Conservation (phyloP, 1,140 invertebrate genomes). For the Neelides sp. region DNA sequence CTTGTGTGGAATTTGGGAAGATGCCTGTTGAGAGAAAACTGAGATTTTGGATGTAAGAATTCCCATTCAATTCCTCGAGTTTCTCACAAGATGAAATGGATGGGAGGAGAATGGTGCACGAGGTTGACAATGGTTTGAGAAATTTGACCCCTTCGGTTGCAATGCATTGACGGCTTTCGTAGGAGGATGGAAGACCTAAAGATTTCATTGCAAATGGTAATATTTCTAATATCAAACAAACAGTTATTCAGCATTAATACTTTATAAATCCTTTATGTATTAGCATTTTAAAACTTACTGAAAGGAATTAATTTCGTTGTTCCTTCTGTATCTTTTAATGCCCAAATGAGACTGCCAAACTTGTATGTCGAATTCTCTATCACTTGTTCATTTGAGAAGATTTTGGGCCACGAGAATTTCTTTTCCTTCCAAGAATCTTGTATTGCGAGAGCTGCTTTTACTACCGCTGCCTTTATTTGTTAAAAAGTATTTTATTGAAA, state of each 20-base stretch:
- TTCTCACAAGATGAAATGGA: slow-evolving; percentile 15
- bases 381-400: neutral
- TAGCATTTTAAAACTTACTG: no score
- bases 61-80: slow-evolving; percentile 7
- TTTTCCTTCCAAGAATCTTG: no score
- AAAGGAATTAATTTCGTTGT: neutral
- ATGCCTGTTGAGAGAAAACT: neutral
- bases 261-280: no score
- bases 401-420: no score
- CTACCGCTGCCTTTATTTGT: no score
- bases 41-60: slow-evolving; percentile 7
- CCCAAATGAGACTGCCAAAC: slow-evolving; percentile 13
- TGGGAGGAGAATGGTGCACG: no score
- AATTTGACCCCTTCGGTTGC: slow-evolving; percentile 14
- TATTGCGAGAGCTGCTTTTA: no score
- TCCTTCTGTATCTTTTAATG: neutral
- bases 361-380: slow-evolving; percentile 7
- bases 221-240: no score
- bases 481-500: no score
- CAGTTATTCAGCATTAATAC: no score
- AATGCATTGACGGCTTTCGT: slow-evolving; percentile 11
- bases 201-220: no score
- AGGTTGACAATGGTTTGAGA: no score
- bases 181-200: slow-evolving; percentile 17
- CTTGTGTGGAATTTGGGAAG: neutral